Percentiles rank a stretch among this genome's conserved stretches.
phyloP scores from a whole-genome alignment of 2,888 invertebrate species.

The Heliconius sara region DNA sequence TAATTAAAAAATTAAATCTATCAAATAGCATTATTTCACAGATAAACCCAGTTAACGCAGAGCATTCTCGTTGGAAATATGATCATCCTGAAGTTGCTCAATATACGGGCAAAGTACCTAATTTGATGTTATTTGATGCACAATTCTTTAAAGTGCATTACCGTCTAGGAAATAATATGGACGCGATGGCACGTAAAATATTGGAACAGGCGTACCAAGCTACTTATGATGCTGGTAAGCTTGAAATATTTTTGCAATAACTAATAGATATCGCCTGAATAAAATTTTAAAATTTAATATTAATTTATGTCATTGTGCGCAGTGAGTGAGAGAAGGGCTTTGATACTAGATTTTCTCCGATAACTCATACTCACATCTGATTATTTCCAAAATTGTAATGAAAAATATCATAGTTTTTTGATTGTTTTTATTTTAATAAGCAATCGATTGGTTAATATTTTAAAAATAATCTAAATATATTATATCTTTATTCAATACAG shows the following conservation, averaged over 20 bases:
- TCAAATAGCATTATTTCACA: conserved; percentile 37
- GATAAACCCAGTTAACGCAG: conserved; percentile 85
- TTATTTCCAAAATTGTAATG: too few relatives aligned
- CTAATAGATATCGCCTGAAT: too few relatives aligned
- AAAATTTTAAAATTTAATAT: too few relatives aligned
- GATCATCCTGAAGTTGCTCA: conserved; percentile 78
- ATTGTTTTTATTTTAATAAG: too few relatives aligned
- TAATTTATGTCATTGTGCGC: too few relatives aligned
- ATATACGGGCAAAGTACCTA: conserved; percentile 85
- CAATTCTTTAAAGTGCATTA: conserved; percentile 88
- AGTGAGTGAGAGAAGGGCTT: too few relatives aligned
- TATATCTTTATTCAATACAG: conserved; percentile 54
- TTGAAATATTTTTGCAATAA: too few relatives aligned
- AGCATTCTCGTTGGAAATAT: conserved; percentile 71
- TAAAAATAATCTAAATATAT: neutral
- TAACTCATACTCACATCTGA: too few relatives aligned
- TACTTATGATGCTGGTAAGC: conserved; percentile 86
- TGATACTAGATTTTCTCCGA: too few relatives aligned
- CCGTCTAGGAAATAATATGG: conserved; percentile 80
- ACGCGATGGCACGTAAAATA: conserved; percentile 85
- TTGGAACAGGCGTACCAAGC: conserved; percentile 89
- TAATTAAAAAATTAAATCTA: too few relatives aligned
- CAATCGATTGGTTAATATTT: too few relatives aligned
- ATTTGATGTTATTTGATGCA: conserved; percentile 86
- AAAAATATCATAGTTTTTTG: neutral